phyloP scores from a whole-genome alignment of 2,888 invertebrate species.

The Stenotaenia linearis region DNA sequence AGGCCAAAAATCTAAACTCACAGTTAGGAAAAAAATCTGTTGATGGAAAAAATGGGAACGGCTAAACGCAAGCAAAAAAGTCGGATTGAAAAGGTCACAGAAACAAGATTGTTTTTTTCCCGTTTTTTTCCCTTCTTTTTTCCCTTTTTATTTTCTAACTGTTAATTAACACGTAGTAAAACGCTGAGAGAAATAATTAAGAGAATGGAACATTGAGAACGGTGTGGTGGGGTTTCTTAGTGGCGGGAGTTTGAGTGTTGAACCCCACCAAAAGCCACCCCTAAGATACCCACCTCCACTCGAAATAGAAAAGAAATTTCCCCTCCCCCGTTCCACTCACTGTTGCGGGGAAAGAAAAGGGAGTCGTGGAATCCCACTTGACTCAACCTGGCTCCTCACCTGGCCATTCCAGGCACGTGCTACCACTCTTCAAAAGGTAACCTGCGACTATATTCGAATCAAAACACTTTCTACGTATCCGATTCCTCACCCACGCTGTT shows the following conservation, averaged over 20 bases:
- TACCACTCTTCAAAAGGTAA: constrained; percentile 22
- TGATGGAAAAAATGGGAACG: neutral
- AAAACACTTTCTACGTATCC: neutral
- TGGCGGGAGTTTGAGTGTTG: neutral
- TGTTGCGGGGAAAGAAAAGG: constrained; percentile 21
- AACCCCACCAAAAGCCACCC: neutral
- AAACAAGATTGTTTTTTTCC: neutral
- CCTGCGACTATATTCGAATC: neutral
- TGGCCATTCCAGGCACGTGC: constrained; percentile 26
- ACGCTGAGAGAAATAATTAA: neutral
- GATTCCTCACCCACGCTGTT: neutral
- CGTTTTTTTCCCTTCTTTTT: neutral
- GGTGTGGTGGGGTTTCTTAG: neutral
- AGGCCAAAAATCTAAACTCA: neutral
- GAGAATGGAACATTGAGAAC: neutral
- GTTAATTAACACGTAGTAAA: neutral
- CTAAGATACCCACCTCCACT: constrained; percentile 21
- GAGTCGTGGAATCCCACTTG: constrained; percentile 21
- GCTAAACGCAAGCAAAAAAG: neutral
- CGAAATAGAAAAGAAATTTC: constrained; percentile 22
- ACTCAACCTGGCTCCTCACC: constrained; percentile 26
- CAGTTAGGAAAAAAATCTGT: neutral
- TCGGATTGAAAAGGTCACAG: neutral
- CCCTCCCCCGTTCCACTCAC: constrained; percentile 16
- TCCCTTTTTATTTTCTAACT: neutral